Conservation (phyloP, 2,888 invertebrate genomes). For the Tiliacea aurago region DNA sequence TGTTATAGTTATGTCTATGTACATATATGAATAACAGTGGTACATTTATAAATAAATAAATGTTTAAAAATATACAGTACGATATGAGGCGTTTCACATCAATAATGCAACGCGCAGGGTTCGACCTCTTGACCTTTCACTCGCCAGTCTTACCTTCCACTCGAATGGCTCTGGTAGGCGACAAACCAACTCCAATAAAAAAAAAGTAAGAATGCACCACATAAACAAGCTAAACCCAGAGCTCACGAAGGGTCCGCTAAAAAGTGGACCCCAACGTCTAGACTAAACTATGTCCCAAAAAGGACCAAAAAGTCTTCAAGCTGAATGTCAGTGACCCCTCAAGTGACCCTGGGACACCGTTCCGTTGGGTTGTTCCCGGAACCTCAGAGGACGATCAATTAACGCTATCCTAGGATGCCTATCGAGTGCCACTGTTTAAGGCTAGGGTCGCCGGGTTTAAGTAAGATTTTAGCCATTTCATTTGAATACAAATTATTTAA, state of each 20-base stretch:
- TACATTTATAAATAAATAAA: neutral
- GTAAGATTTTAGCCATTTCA: neutral
- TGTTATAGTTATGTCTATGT: neutral
- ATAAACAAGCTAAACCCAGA: neutral
- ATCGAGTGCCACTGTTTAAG: slow-evolving; percentile 38
- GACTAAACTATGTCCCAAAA: slow-evolving; percentile 43
- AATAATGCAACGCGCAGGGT: neutral
- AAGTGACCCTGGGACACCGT: slow-evolving; percentile 39
- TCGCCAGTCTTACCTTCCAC: neutral
- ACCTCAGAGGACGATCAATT: slow-evolving; percentile 50
- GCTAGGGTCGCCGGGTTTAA: slow-evolving; percentile 21
- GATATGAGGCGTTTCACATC: neutral
- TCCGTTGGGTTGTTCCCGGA: slow-evolving; percentile 33
- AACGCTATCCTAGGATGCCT: slow-evolving; percentile 52
- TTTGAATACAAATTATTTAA: neutral
- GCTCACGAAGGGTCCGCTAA: slow-evolving; percentile 13
- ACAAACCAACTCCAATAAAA: neutral
- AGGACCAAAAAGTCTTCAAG: slow-evolving; percentile 3
- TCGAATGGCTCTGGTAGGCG: neutral
- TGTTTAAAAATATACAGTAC: neutral
- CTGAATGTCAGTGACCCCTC: slow-evolving; percentile 46
- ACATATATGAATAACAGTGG: neutral
- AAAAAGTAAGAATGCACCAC: neutral
- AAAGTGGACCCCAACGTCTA: slow-evolving; percentile 42
- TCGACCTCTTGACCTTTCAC: neutral